A percentile compares a stretch with the other conserved stretches of the same genome.
Evolutionary conservation across 2,888 invertebrate genomes (phyloP).

Genomic region (Apeira syringaria): DNA sequence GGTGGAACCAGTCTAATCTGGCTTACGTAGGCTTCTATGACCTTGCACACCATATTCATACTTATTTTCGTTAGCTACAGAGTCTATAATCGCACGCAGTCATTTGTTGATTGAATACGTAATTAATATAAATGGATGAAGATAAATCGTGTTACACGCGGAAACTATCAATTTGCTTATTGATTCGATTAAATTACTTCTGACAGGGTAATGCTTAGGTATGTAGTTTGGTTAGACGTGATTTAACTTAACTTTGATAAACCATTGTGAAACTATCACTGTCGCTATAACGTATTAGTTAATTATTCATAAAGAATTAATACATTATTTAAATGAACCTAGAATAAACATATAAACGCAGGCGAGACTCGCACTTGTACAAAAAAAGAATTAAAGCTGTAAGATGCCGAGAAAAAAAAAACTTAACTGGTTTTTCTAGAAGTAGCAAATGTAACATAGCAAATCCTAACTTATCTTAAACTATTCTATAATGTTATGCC

Average conservation of each 20-base stretch:
- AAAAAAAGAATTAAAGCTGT: too few species aligned
- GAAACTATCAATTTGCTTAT: constrained; percentile 32
- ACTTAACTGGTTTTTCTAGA: too few species aligned
- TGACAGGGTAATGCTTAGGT: constrained; percentile 2
- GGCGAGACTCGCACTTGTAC: too few species aligned
- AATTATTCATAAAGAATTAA: too few species aligned
- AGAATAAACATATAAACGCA: too few species aligned
- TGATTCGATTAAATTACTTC: constrained; percentile 21
- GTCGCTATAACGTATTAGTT: too few species aligned
- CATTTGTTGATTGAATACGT: constrained; percentile 46
- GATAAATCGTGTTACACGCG: constrained; percentile 30
- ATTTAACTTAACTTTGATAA: not conserved
- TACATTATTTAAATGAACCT: too few species aligned
- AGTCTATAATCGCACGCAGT: constrained; percentile 26
- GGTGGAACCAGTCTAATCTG: constrained; percentile 47
- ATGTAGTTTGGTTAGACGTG: not conserved
- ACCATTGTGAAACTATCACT: too few species aligned
- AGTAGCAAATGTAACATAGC: too few species aligned
- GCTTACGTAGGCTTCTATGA: constrained; percentile 36
- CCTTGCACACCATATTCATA: constrained; percentile 25
- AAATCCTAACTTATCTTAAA: too few species aligned
- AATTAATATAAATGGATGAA: constrained; percentile 39
- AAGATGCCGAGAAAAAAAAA: too few species aligned
- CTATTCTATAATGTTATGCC: too few species aligned
- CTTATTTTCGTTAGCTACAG: constrained; percentile 23